Evolutionary conservation across 1,140 invertebrate species (phyloP), one percentile per base, ranked within the genome.

Genomic region (Drosophila funebris): DNA sequence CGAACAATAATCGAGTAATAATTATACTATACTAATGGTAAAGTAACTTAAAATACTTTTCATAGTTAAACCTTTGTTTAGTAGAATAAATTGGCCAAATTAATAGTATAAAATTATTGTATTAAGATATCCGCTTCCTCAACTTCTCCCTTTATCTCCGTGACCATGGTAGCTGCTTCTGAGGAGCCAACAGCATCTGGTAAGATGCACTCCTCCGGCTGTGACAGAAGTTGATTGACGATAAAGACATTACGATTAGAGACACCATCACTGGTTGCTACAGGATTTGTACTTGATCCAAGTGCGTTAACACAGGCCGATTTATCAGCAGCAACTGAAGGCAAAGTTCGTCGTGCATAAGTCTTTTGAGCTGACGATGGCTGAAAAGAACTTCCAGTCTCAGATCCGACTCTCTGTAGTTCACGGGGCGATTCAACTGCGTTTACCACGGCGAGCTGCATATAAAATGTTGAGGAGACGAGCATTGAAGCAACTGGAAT

Each of bases 1-100:
- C 52, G 16, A 54, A 22, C 11, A 37, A 24, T n/a, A 8, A 33
- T 11, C 9, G 41, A 58, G 27, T 70, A 76, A 63, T 43, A 53
- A 36, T 36, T 14, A 44, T 13, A 27, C 56, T 66, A 78, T 44
- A 66, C n/a, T 44, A 16, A 36, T 53, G 44, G 27, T 68, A 84
- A 87, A 77, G 73, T 84, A 87, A 81, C 82, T 81, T 84, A 81
- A 54, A 71, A 77, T 81, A 84, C 82, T 81, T 87, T 70, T 18
- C 13, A 39, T 50, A 48, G 20, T 22, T 18, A 24, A 31, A 16
- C 29, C 6, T 6, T 14, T 41, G 13, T 20, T 24, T 56, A 9
- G 39, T 36, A 36, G 0, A 36, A 36, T 33, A 53, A 64, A 2
- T 2, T 56, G 2, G 2, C 3, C 13, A 22, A 22, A 18, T 22